These are phyloP conservation scores for Ophion costatus DNA, from an alignment of 2,888 invertebrate species.

Conservation along the genomic window DNA sequence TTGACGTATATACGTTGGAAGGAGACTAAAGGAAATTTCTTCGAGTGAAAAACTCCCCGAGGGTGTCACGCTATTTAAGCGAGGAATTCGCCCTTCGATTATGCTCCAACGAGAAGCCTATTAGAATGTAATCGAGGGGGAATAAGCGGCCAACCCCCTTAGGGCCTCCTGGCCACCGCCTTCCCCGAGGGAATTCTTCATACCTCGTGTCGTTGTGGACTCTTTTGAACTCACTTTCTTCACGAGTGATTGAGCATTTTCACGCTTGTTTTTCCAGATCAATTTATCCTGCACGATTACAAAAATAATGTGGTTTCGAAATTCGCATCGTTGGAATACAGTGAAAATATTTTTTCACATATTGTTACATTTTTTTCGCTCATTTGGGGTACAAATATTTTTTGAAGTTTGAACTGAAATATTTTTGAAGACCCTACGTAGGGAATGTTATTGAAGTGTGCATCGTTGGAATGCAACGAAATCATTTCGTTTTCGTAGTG, in stretches of 20 bases:
- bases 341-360: too few species aligned
- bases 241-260: constrained; percentile 61
- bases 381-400: too few species aligned
- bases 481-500: too few species aligned
- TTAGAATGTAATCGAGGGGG: constrained; percentile 80
- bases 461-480: too few species aligned
- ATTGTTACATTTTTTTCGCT: too few species aligned
- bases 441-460: too few species aligned
- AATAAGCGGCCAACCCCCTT: constrained; percentile 28
- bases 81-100: constrained; percentile 72
- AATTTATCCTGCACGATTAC: constrained; percentile 40
- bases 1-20: neutral
- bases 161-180: neutral
- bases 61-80: constrained; percentile 80
- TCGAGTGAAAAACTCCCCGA: constrained; percentile 39
- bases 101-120: constrained; percentile 75
- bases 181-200: constrained; percentile 60
- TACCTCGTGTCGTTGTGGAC: constrained; percentile 61
- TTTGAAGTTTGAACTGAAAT: too few species aligned
- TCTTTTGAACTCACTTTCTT: constrained; percentile 39
- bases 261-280: constrained; percentile 62
- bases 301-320: neutral
- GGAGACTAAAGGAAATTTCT: constrained; percentile 40
- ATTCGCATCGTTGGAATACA: neutral
- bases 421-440: too few species aligned